Evolutionary conservation across 2,888 invertebrate species (phyloP).

Genomic region (Limnephilus lunatus): DNA sequence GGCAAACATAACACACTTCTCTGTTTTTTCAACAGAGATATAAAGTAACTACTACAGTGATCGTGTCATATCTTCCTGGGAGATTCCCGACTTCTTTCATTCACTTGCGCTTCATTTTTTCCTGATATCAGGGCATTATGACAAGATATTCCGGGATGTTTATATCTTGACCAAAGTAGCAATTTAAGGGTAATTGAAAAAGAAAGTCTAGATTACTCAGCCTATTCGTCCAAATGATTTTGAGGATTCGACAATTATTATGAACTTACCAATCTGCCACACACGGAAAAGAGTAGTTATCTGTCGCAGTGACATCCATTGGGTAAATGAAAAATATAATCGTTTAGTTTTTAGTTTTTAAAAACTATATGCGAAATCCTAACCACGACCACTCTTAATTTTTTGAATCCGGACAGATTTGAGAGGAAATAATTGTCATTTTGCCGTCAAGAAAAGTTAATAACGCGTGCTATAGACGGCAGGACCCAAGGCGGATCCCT

Average conservation of each 20-base stretch:
- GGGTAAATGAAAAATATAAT: too few relatives aligned
- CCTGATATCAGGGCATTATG: background rate
- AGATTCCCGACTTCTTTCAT: background rate
- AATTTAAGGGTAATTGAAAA: background rate
- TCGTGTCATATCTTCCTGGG: too few relatives aligned
- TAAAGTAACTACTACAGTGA: too few relatives aligned
- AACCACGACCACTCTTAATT: background rate
- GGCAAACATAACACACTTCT: too few relatives aligned
- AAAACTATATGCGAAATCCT: background rate
- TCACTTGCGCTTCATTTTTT: background rate
- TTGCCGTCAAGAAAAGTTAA: constrained; percentile 35
- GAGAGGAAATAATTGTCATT: constrained; percentile 42
- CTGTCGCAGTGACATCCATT: too few relatives aligned
- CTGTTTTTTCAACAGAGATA: too few relatives aligned
- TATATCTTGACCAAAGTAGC: background rate
- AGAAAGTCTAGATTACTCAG: too few relatives aligned
- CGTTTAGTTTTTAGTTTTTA: too few relatives aligned
- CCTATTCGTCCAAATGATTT: background rate
- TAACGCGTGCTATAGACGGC: constrained; percentile 21
- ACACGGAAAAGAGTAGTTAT: too few relatives aligned
- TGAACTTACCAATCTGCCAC: too few relatives aligned
- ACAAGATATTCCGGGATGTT: background rate
- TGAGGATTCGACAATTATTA: too few relatives aligned
- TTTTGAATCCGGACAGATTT: constrained; percentile 10
- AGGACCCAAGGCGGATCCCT: background rate